These are phyloP conservation scores for Hemistola chrysoprasaria DNA, from an alignment of 2,888 invertebrate species.

Conservation along the genomic window DNA sequence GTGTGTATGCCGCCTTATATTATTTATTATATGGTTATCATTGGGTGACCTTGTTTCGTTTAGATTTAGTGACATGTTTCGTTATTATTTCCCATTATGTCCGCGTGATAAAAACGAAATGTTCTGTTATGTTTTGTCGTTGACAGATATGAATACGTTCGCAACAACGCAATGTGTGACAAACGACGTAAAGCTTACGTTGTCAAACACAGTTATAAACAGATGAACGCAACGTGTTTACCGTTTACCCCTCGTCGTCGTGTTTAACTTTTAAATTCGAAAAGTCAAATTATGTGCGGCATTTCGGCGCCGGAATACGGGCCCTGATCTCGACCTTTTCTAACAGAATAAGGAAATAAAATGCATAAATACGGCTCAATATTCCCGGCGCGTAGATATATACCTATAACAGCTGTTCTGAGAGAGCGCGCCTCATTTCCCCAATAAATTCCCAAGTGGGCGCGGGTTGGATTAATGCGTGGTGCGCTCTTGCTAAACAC, in stretches of 20 bases:
- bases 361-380: conserved; percentile 19
- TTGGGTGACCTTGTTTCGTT: conserved; percentile 37
- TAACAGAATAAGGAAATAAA: conserved; percentile 17
- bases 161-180: background rate
- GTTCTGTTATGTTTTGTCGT: conserved; percentile 6
- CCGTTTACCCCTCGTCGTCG: conserved; percentile 12
- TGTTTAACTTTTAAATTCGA: conserved; percentile 17
- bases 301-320: conserved; percentile 3
- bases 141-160: conserved; percentile 2
- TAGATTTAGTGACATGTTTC: conserved; percentile 30
- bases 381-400: conserved; percentile 20
- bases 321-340: conserved; percentile 8
- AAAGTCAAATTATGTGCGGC: conserved; percentile 11
- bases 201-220: conserved; percentile 12
- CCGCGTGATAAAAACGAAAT: conserved; percentile 16
- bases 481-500: conserved; percentile 25
- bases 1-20: conserved; percentile 30
- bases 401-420: conserved; percentile 28
- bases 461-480: conserved; percentile 32
- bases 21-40: conserved; percentile 46
- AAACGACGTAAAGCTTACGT: too few relatives aligned
- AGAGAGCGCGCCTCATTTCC: conserved; percentile 29
- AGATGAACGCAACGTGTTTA: conserved; percentile 18
- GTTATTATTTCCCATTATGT: conserved; percentile 20
- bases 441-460: conserved; percentile 31